Evolutionary conservation across 2,113 vertebrate species (phyloP).

Genomic region (Pandion haliaetus): DNA sequence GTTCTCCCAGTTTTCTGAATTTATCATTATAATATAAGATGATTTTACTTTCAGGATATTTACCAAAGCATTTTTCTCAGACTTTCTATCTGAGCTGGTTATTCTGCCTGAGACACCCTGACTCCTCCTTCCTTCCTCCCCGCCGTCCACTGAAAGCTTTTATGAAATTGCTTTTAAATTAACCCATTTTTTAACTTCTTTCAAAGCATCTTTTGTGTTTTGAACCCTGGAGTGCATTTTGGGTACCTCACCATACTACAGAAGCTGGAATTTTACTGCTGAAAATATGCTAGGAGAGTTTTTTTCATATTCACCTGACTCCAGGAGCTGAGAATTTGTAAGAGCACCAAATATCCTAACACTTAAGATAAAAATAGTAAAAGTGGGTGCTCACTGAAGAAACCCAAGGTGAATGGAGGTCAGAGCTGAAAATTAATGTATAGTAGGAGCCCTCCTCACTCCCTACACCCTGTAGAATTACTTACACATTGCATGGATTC

Average conservation of each 20-base stretch:
- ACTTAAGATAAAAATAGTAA: neutral
- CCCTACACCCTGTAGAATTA: accelerated
- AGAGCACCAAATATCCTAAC: neutral
- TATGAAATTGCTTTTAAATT: neutral
- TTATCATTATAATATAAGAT: neutral
- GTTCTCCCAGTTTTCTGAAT: neutral
- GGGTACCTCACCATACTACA: neutral
- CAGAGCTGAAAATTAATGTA: neutral
- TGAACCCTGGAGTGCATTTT: neutral
- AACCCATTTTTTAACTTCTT: neutral
- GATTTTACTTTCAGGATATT: neutral
- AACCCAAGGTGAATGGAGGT: neutral
- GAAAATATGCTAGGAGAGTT: neutral
- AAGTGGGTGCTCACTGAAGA: neutral
- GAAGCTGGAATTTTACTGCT: neutral
- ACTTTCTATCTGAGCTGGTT: neutral
- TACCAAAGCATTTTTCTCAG: neutral
- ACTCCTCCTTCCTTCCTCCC: neutral
- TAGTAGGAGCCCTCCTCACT: neutral
- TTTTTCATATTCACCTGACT: neutral
- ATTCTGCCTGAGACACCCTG: neutral
- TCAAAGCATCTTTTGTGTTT: neutral
- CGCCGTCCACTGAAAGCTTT: neutral
- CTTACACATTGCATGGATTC: neutral
- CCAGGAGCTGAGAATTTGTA: neutral